Base-by-base conservation (phyloP, 2,797 vertebrate species). In the Urosaurus nigricauda region DNA sequence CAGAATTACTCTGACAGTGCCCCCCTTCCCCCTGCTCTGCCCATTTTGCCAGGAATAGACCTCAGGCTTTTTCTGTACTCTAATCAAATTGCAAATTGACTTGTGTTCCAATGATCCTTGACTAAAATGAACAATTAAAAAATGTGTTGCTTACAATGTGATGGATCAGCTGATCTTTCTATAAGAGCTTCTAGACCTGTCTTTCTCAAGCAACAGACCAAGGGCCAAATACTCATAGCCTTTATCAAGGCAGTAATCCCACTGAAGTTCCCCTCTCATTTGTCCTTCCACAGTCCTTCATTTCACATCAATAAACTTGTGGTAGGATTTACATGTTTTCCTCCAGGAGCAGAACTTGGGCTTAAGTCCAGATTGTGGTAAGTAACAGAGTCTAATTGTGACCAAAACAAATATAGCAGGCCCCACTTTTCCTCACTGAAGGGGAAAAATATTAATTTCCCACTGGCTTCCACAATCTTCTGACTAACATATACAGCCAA, bases 41-140 rank as follows among this genome's bases (percentile, higher is more conserved):
- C 79, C 78, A 85, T 94, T 96, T 95, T 94, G 87, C 77, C 92
- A 96, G 91, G 91, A 96, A 94, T 93, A 96, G 93, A 97, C 96
- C 95, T 92, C 95, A 94, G 97, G 96, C 96, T 90, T 96, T 97
- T 97, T 95, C 94, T 95, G 92, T 96, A 95, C 95, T 94, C 96
- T 97, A 96, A 97, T 97, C 94, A 97, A 97, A 96, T 96, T 96
- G 96, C 95, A 96, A 97, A 97, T 97, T 97, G 96, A 97, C 96
- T 97, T 96, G 96, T 97, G 95, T 97, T 97, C 95, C 97, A 96
- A 96, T 96, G 96, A 95, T 96, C 96, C 96, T 96, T 96, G 95
- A 96, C 93, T 96, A 96, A 97, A 97, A 97, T 93, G 95, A 97
- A 97, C 96, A 97, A 97, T 97, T 97, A 97, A 96, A 97, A 84